Conservation (phyloP, 1,140 invertebrate species). For the Lepidurus couesii region DNA sequence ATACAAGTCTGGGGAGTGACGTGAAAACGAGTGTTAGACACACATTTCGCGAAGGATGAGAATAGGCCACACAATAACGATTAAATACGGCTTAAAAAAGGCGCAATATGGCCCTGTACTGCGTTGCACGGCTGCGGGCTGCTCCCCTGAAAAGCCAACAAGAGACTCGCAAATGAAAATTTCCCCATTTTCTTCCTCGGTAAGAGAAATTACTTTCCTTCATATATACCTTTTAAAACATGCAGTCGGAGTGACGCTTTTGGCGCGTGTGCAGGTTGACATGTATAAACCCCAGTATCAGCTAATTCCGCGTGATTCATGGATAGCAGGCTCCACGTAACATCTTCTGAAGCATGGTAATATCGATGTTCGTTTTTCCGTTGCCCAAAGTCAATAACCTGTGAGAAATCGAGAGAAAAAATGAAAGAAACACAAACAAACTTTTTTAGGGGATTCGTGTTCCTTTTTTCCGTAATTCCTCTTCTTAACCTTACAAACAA, state of each 20-base stretch:
- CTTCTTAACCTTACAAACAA: background rate
- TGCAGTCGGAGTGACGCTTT: conserved; percentile 71
- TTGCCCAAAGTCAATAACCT: conserved; percentile 35
- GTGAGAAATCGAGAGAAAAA: conserved; percentile 11
- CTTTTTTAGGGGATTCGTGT: background rate
- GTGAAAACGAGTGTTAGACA: conserved; percentile 11
- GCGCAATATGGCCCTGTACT: conserved; percentile 23
- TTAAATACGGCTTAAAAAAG: background rate
- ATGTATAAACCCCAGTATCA: conserved; percentile 68
- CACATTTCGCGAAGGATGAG: conserved; percentile 18
- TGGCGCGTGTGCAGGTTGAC: conserved; percentile 72
- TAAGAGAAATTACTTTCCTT: too few relatives aligned
- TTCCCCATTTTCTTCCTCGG: too few relatives aligned
- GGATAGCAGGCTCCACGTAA: conserved; percentile 32
- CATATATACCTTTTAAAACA: conserved; percentile 61
- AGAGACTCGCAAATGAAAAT: background rate
- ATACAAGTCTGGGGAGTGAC: background rate
- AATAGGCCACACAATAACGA: background rate
- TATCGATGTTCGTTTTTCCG: conserved; percentile 29
- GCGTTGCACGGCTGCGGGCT: conserved; percentile 40
- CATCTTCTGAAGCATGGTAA: conserved; percentile 30
- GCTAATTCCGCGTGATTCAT: conserved; percentile 31
- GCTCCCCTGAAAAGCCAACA: conserved; percentile 37
- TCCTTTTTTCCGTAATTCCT: too few relatives aligned
- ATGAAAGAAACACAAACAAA: background rate